Percentiles rank a stretch among this genome's conserved stretches.
These are phyloP conservation scores for Tuberolachnus salignus DNA, from an alignment of 2,888 invertebrate genomes.

Conservation along the genomic window DNA sequence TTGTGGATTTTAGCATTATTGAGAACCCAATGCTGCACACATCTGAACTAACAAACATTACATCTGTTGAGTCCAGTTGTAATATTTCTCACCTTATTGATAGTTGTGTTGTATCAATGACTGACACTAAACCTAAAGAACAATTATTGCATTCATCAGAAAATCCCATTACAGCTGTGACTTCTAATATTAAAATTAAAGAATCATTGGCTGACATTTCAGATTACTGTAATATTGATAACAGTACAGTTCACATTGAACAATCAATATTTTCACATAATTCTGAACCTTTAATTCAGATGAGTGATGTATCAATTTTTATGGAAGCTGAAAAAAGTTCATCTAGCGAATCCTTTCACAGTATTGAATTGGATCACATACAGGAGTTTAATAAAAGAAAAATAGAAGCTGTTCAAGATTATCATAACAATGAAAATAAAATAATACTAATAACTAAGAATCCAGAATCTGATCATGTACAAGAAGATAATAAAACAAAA, in stretches of 20 bases:
- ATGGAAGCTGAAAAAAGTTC: slow-evolving; percentile 30
- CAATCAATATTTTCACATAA: not conserved
- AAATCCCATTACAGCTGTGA: not conserved
- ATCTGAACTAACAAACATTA: not conserved
- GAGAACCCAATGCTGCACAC: not conserved
- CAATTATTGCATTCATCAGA: not conserved
- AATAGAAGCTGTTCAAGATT: no score
- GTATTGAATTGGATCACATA: slow-evolving; percentile 28
- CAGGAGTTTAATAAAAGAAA: no score
- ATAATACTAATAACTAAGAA: no score
- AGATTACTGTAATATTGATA: not conserved
- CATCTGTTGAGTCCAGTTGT: not conserved
- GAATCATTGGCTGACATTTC: not conserved
- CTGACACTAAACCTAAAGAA: not conserved
- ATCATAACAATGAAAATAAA: no score
- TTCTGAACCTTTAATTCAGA: slow-evolving; percentile 21
- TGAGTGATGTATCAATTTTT: slow-evolving; percentile 21
- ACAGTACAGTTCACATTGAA: not conserved
- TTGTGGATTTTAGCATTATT: slow-evolving; percentile 35
- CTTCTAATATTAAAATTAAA: not conserved
- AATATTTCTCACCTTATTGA: slow-evolving; percentile 32
- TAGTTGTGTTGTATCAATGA: not conserved
- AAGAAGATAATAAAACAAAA: slow-evolving; percentile 46
- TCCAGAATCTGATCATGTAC: no score
- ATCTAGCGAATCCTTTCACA: slow-evolving; percentile 42